Base-by-base conservation (phyloP, 2,113 vertebrate species). In the Castor canadensis region DNA sequence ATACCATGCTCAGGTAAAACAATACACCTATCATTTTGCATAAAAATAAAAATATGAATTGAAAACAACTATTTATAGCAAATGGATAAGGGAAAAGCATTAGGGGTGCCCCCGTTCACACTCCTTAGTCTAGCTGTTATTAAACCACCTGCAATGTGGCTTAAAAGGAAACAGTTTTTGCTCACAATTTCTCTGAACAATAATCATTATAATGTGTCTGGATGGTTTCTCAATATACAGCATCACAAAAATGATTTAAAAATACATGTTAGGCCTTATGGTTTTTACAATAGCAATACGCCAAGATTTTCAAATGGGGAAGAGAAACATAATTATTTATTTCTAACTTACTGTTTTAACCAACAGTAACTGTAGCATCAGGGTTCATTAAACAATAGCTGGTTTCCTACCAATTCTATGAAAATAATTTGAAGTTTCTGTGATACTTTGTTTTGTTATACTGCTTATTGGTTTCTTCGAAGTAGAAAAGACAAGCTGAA, bases 381-480 rank as follows among this genome's bases (percentile, higher is more conserved):
- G 62, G 79, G 87, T 93, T 97, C 96, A 94, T 96, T 97, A 98
- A 98, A 89, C 94, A 96, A 95, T 96, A 96, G 91, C 80, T 96
- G 66, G 49, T 91, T 96, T 96, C 93, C 91, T 79, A 92, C 22
- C 75, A 91, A 82, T 85, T 95, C 62, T 76, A 86, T 87, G 76
- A 87, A 96, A 96, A 98, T 87, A 94, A 95, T 94, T 87, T 96
- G 52, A 94, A 96, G 67, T 79, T 96, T 95, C 67, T 91, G 40
- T 62, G 86, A 72, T 94, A 91, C 66, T 92, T 84, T 85, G 66
- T 85, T 96, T 95, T 73, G 75, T 97, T 96, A 89, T 90, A 96
- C 49, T 97, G 93, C 73, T 93, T 94, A 95, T 93, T 93, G 94
- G 43, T n/a, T 95, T 94, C 75, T 85, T 95, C 3, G 19, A 94